Evolutionary conservation across 1,140 invertebrate genomes (phyloP).

Genomic region (Brachionus plicatilis): DNA sequence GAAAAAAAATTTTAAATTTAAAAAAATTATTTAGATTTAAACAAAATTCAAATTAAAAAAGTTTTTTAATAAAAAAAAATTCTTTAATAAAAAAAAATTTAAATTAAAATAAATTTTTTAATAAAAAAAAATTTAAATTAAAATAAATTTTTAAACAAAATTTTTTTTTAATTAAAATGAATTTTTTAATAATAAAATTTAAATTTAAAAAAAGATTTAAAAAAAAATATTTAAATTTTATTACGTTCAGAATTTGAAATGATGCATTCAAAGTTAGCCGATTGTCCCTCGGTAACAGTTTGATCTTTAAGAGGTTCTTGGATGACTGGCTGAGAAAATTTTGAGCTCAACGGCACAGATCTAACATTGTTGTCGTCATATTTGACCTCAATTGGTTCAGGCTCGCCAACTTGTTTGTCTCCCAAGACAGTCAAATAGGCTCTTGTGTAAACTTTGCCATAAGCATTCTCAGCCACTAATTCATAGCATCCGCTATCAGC

Average conservation of each 20-base stretch:
- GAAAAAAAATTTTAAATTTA: neutral
- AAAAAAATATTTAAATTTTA: neutral
- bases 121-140: no score
- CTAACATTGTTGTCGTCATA: conserved; percentile 31
- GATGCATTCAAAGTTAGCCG: conserved; percentile 26
- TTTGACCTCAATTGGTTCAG: conserved; percentile 13
- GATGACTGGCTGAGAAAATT: neutral
- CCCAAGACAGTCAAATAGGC: conserved; percentile 37
- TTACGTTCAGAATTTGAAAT: conserved; percentile 25
- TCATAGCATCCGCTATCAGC: conserved; percentile 39
- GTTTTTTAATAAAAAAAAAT: no score
- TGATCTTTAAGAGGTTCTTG: neutral
- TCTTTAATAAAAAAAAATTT: no score
- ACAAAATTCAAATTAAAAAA: no score
- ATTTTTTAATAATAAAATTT: no score
- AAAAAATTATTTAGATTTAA: no score
- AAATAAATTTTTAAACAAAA: no score
- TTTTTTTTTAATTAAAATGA: no score
- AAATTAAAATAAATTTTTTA: no score
- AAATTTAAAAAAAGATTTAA: no score
- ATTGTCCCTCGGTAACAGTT: conserved; percentile 28
- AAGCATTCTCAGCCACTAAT: conserved; percentile 16
- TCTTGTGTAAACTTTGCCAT: conserved; percentile 39
- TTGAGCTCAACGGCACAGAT: conserved; percentile 9
- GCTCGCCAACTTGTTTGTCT: neutral